Base-by-base conservation (phyloP, 2,113 vertebrate species). In the Sitta europaea region DNA sequence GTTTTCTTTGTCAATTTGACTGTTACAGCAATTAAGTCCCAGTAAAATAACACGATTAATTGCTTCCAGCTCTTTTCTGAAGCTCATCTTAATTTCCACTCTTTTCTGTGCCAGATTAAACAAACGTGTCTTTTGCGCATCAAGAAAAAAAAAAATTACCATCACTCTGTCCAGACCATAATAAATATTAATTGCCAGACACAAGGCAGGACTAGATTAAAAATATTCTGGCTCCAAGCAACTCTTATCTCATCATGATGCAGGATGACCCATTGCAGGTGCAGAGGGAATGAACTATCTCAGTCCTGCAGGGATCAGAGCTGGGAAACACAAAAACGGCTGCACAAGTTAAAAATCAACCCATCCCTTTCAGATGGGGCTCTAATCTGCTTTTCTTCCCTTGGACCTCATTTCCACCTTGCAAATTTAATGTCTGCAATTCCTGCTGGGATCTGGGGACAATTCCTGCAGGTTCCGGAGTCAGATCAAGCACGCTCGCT, bases 1-100 rank as follows among this genome's bases (percentile, higher is more conserved):
- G 61, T 63, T 94, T 89, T 78, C 81, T 94, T 92, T 76, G 54
- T 82, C 79, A 62, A 23, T 71, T 91, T 88, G 67, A 90, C 72
- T 31, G 21, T 53, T 81, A 78, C 5, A 12, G 54, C 90, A 96
- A 96, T 97, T 97, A 96, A 95, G 67, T 50, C 75, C 70, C 94
- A 78, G 75, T 86, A 83, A 96, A 97, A 96, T 76, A 96, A 94
- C 92, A 75, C 6, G 0, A 74, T 86, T 96, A 94, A 97, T 97
- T 96, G 86, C 94, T 96, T 83, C 81, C 94, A 95, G 84, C 71
- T 88, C 93, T 91, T 94, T 94, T 88, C 90, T 81, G 86, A 72
- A 67, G 68, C 90, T 93, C 94, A 87, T 93, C 73, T 59, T 96
- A 90, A 96, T 96, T 97, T 96, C 82, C 85, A 88, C 85, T 91